Base-by-base conservation (phyloP, 2,113 vertebrate species). In the Eptatretus burgeri region DNA sequence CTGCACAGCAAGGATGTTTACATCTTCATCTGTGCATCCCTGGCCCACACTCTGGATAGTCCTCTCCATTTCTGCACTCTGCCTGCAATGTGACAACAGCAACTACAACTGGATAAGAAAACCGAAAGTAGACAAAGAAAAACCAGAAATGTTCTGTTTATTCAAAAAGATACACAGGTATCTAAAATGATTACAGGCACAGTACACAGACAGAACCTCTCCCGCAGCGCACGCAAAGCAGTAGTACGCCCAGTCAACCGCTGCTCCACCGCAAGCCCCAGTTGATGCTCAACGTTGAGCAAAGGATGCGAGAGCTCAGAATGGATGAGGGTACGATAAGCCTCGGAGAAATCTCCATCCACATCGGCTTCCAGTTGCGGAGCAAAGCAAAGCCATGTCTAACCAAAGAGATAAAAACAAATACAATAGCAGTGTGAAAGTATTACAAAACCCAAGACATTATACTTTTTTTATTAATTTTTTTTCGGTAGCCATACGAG, bases 311-410 rank as follows among this genome's bases (percentile, higher is more conserved):
- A 60, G 9, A 60, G n/a, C 9, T n/a, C n/a, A n/a, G 56, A 60
- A 19, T 60, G 56, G 56, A 60, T 60, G 56, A 60, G 56, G 19
- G 56, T 19, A 19, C 56, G n/a, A 19, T 60, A 60, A n/a, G 56
- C 56, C 56, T 19, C n/a, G n/a, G 56, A 60, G 56, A 60, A 60
- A n/a, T 60, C 56, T 19, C 19, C 56, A 19, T 60, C 56, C 56
- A 13, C 56, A 60, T 19, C n/a, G n/a, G 56, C 56, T 19, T 60
- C 56, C 56, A 41, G 7, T 41, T 41, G 27, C 7, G 27, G 27
- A 41, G 27, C 27, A 41, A 41, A 41, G 27, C 27, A 41, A 41
- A 41, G 27, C 27, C 27, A 41, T 41, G 27, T 41, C 27, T 41
- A 41, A 41, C 7, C 27, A 41, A 41, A 41, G 27, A 41, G 27